phyloP scores from a whole-genome alignment of 2,888 invertebrate genomes.

The Dolomedes plantarius region DNA sequence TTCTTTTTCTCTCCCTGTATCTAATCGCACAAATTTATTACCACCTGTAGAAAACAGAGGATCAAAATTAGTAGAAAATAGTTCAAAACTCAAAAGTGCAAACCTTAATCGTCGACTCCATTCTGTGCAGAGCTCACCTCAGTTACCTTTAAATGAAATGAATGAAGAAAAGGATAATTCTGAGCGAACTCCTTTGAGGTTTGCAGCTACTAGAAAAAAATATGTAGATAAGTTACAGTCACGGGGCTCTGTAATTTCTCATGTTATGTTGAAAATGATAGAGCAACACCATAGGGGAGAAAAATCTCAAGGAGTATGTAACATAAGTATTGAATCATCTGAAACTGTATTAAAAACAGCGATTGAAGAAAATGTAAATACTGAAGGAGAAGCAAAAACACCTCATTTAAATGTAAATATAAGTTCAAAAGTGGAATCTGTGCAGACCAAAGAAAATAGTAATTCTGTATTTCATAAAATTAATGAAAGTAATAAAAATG shows the following conservation, averaged over 20 bases:
- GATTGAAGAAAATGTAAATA: background rate
- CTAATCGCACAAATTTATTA: slow-evolving; percentile 20
- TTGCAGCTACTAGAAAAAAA: slow-evolving; percentile 47
- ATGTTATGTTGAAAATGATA: slow-evolving; percentile 77
- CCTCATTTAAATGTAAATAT: background rate
- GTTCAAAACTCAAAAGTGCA: slow-evolving; percentile 79
- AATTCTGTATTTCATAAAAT: slow-evolving; percentile 4
- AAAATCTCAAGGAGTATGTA: slow-evolving; percentile 78
- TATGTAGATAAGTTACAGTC: slow-evolving; percentile 74
- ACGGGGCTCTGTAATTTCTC: slow-evolving; percentile 75
- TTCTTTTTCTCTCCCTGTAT: slow-evolving; percentile 53
- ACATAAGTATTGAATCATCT: background rate
- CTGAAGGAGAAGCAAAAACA: background rate
- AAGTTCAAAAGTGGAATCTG: slow-evolving; percentile 1
- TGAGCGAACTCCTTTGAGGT: slow-evolving; percentile 74
- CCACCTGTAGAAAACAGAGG: slow-evolving; percentile 15
- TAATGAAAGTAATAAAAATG: slow-evolving; percentile 10
- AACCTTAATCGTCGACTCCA: slow-evolving; percentile 78
- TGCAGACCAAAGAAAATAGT: slow-evolving; percentile 19
- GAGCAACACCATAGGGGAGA: slow-evolving; percentile 81
- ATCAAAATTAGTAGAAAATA: slow-evolving; percentile 13
- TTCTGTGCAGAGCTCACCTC: slow-evolving; percentile 79
- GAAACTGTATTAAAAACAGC: background rate
- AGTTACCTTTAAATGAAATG: slow-evolving; percentile 82
- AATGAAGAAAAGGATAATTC: slow-evolving; percentile 82